Evolutionary conservation across 2,888 invertebrate genomes (phyloP), one percentile per base, ranked within the genome.

Genomic region (Agrenia bidenticulata): DNA sequence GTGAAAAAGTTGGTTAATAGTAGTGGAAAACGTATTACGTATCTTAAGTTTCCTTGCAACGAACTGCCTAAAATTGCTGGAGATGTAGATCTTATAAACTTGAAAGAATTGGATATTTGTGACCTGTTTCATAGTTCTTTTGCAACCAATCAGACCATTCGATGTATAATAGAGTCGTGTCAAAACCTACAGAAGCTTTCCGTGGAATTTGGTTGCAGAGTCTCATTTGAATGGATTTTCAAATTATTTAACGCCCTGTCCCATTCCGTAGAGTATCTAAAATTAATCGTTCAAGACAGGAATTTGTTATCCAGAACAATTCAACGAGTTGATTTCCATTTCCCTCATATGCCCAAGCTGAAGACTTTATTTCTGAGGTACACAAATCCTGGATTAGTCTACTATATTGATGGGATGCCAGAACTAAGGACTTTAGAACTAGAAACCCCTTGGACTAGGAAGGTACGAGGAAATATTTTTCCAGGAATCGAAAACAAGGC

Each of bases 61-160:
- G 62, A 50, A 63, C 66, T 51, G 26, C 61, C 9, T 1, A 51
- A 39, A 23, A 32, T 61, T 26, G 53, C 17, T 9, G 42, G 27
- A 19, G 26, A 27, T 21, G 50, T 32, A 5, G 39, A 39, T 24
- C 42, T 51, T 5, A 19, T 4, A 1, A 56, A 63, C 57, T 59
- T 72, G 1, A 11, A 45, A 17, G 65, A 69, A 17, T 49, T 69
- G 15, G 71, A 72, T 49, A 55, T 72, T 7, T 56, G 63, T n/a
- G 69, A 69, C 27, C 58, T 72, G 9, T 69, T 72, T 51, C 63
- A 72, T 41, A 68, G 69, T 7, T 72, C 68, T 26, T 57, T 66
- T 42, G 62, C 67, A 1, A 65, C 57, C 4, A 68, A 72, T 61
- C 64, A 69, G 15, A 69, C 67, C 23, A 9, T 72, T 4, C 62